These are phyloP conservation scores for Caenorhabditis sp. DNA, from an alignment of 2,888 invertebrate species.

Conservation along the genomic window DNA sequence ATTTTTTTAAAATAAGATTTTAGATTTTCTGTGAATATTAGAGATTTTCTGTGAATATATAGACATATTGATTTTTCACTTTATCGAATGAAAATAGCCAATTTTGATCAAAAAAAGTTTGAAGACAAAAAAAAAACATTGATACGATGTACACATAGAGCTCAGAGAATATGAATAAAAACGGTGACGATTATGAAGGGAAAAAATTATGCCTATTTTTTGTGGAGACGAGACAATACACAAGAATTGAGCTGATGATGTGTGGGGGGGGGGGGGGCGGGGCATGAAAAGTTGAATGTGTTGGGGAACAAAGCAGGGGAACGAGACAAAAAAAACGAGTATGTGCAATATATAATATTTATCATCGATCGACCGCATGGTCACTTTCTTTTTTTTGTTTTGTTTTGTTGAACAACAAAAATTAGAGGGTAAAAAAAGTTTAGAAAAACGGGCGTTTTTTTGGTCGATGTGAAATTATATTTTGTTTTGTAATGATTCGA, in stretches of 20 bases:
- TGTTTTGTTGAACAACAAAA: slow-evolving; percentile 1
- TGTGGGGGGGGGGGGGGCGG: slow-evolving; percentile 9
- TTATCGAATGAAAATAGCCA: neutral
- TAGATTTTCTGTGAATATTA: neutral
- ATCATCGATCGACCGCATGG: no score
- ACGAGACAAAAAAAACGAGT: no score
- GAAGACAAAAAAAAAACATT: slow-evolving; percentile 15
- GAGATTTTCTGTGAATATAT: neutral
- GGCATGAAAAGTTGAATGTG: neutral
- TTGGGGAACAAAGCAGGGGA: no score
- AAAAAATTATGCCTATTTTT: slow-evolving; percentile 6
- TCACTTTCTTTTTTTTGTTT: neutral
- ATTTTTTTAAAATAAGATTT: neutral
- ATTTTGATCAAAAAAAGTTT: slow-evolving; percentile 22
- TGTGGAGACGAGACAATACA: neutral
- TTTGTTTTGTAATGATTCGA: no score
- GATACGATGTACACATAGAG: slow-evolving; percentile 34
- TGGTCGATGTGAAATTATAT: neutral
- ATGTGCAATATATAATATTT: no score
- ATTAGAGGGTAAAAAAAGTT: neutral
- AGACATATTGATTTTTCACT: no score
- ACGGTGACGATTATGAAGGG: neutral
- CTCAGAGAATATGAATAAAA: slow-evolving; percentile 5
- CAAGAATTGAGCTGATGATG: slow-evolving; percentile 39
- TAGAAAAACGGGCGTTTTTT: neutral